phyloP scores from a whole-genome alignment of 2,113 vertebrate species.

The Ahaetulla prasina region DNA sequence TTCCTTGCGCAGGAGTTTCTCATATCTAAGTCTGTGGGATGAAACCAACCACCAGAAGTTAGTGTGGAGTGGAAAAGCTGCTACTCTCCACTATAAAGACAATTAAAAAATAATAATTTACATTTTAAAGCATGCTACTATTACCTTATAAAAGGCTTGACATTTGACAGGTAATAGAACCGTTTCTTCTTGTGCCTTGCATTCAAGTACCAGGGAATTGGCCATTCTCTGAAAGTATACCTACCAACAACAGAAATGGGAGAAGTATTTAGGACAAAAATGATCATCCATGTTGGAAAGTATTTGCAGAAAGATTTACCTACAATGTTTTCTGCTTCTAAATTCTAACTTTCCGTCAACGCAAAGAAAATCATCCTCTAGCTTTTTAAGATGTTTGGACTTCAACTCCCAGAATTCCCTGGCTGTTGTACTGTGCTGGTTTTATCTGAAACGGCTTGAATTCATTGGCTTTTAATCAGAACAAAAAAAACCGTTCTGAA shows the following conservation, averaged over 20 bases:
- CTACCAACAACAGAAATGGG: constrained; percentile 58
- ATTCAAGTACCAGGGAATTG: constrained; percentile 93
- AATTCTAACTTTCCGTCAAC: not conserved
- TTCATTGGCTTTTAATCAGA: not conserved
- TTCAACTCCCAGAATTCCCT: not conserved
- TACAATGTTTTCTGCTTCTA: not conserved
- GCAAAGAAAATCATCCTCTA: not conserved
- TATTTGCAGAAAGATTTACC: not conserved
- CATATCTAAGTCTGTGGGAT: constrained; percentile 77
- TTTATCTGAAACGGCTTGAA: not conserved
- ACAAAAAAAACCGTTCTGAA: not conserved
- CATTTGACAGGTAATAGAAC: constrained; percentile 81
- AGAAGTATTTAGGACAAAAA: not conserved
- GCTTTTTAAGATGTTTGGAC: not conserved
- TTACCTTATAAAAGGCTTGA: constrained; percentile 82
- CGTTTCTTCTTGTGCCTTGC: constrained; percentile 76
- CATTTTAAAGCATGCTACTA: not conserved
- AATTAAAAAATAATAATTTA: not conserved
- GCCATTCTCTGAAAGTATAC: constrained; percentile 87
- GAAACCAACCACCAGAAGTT: not conserved
- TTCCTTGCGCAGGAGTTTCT: constrained; percentile 69
- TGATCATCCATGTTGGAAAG: not conserved
- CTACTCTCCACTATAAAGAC: not conserved
- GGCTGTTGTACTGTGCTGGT: not conserved
- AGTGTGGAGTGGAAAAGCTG: not conserved